Percentiles rank a stretch among this genome's conserved stretches.
These are phyloP conservation scores for Zenarchopterus dispar DNA, from an alignment of 2,797 vertebrate genomes.

Conservation along the genomic window DNA sequence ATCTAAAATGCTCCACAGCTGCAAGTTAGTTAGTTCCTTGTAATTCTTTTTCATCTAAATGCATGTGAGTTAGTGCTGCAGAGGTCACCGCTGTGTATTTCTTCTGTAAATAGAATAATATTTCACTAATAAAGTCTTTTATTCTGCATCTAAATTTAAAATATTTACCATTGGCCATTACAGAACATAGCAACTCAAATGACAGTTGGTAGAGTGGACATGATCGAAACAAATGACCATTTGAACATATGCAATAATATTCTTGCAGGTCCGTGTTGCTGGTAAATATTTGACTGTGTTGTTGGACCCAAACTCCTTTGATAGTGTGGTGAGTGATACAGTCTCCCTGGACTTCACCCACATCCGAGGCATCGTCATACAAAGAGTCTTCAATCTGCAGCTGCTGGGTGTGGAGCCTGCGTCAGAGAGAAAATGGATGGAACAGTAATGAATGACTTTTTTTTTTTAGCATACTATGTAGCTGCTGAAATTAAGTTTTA, in stretches of 20 bases:
- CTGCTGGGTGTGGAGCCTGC: constrained; percentile 68
- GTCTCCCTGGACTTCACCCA: constrained; percentile 76
- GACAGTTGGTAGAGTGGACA: no score
- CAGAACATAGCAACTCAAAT: no score
- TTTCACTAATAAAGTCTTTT: neutral
- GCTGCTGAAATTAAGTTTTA: neutral
- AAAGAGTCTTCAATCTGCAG: constrained; percentile 84
- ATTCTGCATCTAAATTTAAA: neutral
- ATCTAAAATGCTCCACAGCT: no score
- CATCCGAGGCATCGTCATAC: constrained; percentile 76
- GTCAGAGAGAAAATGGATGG: constrained; percentile 81
- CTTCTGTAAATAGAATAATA: neutral
- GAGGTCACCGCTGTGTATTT: neutral
- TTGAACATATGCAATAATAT: neutral
- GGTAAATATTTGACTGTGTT: constrained; percentile 87
- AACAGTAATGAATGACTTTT: constrained; percentile 64
- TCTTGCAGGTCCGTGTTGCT: constrained; percentile 83
- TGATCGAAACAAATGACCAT: neutral
- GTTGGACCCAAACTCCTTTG: constrained; percentile 87
- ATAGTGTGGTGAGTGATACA: constrained; percentile 81
- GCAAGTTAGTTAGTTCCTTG: no score
- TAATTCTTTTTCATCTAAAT: no score
- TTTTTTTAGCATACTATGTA: neutral
- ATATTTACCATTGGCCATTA: no score
- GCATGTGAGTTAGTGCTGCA: neutral